Percentiles rank a stretch among this genome's conserved stretches.
phyloP scores from a whole-genome alignment of 2,113 vertebrate species.

The Excalfactoria chinensis region DNA sequence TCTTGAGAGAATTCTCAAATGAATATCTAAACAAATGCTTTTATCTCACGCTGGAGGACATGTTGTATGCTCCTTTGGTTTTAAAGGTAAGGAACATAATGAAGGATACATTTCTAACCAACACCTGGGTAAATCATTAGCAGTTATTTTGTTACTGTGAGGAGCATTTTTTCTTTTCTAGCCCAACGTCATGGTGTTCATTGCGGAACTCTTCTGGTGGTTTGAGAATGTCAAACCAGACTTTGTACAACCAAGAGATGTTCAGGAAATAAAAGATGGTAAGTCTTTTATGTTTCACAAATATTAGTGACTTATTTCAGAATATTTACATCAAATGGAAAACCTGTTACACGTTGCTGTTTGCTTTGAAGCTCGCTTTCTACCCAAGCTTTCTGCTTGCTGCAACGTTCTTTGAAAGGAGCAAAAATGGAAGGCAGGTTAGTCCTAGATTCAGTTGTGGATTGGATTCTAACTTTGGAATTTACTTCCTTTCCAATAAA shows the following conservation, averaged over 20 bases:
- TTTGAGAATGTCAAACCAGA: conserved; percentile 94
- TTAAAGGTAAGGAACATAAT: conserved; percentile 84
- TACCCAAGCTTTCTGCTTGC: too few relatives aligned
- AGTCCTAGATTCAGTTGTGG: neutral
- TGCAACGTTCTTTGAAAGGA: neutral
- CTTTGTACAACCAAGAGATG: conserved; percentile 91
- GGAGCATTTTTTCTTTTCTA: conserved; percentile 31
- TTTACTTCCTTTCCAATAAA: neutral
- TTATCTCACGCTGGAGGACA: conserved; percentile 91
- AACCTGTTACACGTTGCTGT: neutral
- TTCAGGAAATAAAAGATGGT: conserved; percentile 92
- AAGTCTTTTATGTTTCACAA: neutral
- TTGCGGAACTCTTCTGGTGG: conserved; percentile 98
- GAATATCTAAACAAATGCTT: conserved; percentile 92
- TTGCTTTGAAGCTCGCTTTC: neutral
- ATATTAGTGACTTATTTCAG: neutral
- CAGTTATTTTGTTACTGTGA: neutral
- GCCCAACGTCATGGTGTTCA: conserved; percentile 93
- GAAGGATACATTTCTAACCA: accelerated
- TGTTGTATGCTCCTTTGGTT: conserved; percentile 90
- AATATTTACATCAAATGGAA: neutral
- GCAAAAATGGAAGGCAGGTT: neutral
- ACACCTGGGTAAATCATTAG: neutral
- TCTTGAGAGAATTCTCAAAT: conserved; percentile 89
- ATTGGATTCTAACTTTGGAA: neutral